Conservation (phyloP, 2,888 invertebrate species). For the Hirtodrosophila alboralis region DNA sequence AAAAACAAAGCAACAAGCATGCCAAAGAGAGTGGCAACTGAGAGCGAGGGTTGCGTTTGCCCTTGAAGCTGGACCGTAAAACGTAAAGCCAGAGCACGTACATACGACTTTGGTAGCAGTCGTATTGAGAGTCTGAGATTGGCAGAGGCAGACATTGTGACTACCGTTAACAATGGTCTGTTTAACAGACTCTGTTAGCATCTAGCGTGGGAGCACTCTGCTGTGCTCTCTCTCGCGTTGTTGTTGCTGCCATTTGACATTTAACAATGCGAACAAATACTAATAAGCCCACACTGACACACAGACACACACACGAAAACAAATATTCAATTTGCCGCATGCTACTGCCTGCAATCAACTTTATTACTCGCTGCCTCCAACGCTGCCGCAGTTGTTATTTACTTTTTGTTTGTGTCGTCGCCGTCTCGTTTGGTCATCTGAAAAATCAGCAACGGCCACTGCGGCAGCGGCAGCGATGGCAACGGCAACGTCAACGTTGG, state of each 20-base stretch:
- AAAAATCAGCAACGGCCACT: constrained; percentile 48
- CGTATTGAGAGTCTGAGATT: constrained; percentile 28
- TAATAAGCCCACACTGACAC: constrained; percentile 30
- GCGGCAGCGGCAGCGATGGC: background rate
- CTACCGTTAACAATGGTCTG: constrained; percentile 65
- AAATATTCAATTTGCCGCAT: constrained; percentile 72
- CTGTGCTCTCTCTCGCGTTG: constrained; percentile 28
- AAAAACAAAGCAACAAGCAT: constrained; percentile 58
- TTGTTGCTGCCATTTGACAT: constrained; percentile 61
- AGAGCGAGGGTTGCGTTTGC: constrained; percentile 51
- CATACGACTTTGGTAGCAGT: constrained; percentile 46
- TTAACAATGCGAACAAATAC: constrained; percentile 78
- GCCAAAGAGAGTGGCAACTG: constrained; percentile 9
- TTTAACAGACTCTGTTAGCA: no score
- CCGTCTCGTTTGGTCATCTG: constrained; percentile 66
- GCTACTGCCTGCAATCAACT: constrained; percentile 73
- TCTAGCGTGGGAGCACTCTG: constrained; percentile 25
- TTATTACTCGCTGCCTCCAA: constrained; percentile 59
- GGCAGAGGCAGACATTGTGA: constrained; percentile 27
- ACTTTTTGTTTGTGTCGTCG: constrained; percentile 44
- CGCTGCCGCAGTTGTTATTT: constrained; percentile 54
- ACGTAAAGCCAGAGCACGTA: constrained; percentile 1
- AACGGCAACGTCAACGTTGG: constrained; percentile 12
- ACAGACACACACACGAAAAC: constrained; percentile 32
- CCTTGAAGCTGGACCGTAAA: constrained; percentile 45